Percentiles rank a stretch among this genome's conserved stretches.
Conservation (phyloP, 1,140 invertebrate species). For the Temnothorax longispinosus region DNA sequence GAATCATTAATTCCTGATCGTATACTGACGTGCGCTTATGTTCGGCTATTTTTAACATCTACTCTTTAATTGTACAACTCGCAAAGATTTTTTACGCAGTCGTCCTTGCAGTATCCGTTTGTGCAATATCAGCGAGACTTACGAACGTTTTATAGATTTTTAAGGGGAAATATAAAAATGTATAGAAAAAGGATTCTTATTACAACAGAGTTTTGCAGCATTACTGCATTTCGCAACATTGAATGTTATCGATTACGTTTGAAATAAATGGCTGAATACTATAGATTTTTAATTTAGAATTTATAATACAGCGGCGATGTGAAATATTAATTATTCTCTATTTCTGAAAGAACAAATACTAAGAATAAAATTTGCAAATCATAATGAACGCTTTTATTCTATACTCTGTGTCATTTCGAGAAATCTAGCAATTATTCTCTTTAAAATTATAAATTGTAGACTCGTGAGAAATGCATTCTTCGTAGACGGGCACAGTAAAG, state of each 20-base stretch:
- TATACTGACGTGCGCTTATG: not conserved
- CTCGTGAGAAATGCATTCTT: not conserved
- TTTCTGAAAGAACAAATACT: not conserved
- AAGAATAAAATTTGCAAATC: not conserved
- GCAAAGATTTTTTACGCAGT: not conserved
- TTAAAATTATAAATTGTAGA: slow-evolving; percentile 22
- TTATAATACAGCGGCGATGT: not conserved
- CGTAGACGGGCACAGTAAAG: not conserved
- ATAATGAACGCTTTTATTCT: not conserved
- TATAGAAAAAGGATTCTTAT: not conserved
- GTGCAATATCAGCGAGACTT: not conserved
- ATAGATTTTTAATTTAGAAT: not conserved
- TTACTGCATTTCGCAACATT: not conserved
- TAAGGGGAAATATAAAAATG: not conserved
- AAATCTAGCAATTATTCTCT: not conserved
- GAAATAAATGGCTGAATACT: not conserved
- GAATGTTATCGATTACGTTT: not conserved
- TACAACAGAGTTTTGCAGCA: not conserved
- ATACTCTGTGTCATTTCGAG: not conserved
- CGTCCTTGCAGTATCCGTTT: not conserved
- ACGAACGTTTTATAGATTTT: not conserved
- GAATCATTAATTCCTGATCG: slow-evolving; percentile 1
- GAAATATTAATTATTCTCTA: slow-evolving; percentile 31
- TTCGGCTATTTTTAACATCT: not conserved
- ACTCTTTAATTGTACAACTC: not conserved